Conservation (phyloP, 2,113 vertebrate species). For the Microtus oregoni region DNA sequence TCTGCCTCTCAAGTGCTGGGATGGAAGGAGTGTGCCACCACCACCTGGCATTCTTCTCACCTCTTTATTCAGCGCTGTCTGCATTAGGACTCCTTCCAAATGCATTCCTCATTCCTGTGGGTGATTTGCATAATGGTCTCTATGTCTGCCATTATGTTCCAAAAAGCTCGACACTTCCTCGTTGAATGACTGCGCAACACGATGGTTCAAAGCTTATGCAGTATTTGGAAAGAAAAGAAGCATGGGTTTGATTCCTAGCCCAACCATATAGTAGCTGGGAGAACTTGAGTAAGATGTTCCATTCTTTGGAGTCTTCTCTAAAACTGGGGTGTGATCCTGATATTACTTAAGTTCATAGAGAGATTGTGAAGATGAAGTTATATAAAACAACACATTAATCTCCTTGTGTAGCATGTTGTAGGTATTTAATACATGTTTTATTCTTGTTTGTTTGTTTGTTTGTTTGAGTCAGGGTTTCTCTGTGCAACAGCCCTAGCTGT, state of each 20-base stretch:
- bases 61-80: background rate
- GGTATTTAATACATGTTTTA: background rate
- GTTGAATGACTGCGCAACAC: background rate
- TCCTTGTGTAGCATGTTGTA: background rate
- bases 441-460: too few relatives aligned
- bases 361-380: background rate
- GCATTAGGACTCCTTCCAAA: background rate
- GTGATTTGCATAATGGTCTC: background rate
- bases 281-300: background rate
- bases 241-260: background rate
- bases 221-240: slow-evolving; percentile 40
- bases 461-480: too few relatives aligned
- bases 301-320: background rate
- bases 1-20: background rate
- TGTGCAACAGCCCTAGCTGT: too few relatives aligned
- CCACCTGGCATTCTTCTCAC: too few relatives aligned
- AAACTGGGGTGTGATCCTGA: background rate
- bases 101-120: background rate
- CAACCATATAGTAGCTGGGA: background rate
- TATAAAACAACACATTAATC: background rate
- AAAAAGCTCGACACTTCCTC: background rate
- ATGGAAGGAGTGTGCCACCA: background rate
- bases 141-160: background rate
- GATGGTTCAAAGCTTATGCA: background rate
- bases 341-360: background rate